Evolutionary conservation across 2,113 vertebrate genomes (phyloP).

Genomic region (Psephotus haematonotus): DNA sequence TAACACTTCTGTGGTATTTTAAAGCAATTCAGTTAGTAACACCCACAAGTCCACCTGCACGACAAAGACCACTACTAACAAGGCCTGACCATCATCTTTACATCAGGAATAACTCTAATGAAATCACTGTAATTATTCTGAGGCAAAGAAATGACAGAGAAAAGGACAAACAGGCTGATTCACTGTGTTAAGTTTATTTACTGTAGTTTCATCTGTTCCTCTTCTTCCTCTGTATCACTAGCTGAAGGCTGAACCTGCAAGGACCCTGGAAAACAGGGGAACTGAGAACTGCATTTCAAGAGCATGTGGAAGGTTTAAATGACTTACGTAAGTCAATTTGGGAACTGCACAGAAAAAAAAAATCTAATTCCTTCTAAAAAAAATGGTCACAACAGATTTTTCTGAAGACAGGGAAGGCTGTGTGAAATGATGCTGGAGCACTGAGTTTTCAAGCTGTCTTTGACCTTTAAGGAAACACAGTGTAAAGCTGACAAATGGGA

Average conservation of each 20-base stretch:
- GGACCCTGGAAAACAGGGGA: neutral
- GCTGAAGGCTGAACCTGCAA: neutral
- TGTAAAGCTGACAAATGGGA: neutral
- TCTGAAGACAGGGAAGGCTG: neutral
- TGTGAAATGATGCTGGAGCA: neutral
- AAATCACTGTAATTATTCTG: neutral
- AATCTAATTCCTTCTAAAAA: neutral
- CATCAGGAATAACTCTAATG: neutral
- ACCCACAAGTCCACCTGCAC: neutral
- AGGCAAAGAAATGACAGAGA: neutral
- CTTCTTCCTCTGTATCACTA: neutral
- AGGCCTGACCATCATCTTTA: neutral
- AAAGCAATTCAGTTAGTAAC: neutral
- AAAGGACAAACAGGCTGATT: neutral
- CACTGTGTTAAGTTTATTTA: neutral
- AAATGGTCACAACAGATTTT: neutral
- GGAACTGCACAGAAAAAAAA: neutral
- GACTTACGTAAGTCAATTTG: neutral
- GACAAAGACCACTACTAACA: neutral
- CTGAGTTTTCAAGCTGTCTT: neutral
- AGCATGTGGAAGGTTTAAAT: rapidly evolving
- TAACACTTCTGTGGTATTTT: neutral
- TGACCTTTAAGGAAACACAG: neutral
- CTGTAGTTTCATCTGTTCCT: neutral
- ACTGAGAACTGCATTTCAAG: neutral